Evolutionary conservation across 1,140 invertebrate species (phyloP).

Genomic region (Apis dorsata): DNA sequence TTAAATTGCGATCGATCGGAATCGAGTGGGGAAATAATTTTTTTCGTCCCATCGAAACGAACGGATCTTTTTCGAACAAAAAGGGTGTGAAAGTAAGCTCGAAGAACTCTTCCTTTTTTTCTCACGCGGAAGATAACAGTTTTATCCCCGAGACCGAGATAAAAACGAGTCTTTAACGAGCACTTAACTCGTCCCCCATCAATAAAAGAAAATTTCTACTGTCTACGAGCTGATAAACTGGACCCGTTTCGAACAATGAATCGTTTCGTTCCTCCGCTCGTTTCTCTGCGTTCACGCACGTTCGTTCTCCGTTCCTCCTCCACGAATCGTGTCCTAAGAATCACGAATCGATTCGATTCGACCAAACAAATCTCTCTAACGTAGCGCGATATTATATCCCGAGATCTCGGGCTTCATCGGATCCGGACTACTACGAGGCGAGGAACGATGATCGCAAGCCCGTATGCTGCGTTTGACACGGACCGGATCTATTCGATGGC

Average conservation of each 20-base stretch:
- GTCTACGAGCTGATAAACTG: constrained; percentile 30
- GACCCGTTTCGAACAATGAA: constrained; percentile 10
- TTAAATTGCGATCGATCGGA: not conserved
- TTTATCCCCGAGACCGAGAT: constrained; percentile 58
- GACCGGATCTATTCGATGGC: constrained; percentile 49
- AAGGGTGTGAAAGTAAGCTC: constrained; percentile 30
- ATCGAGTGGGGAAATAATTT: not conserved
- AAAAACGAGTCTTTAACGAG: constrained; percentile 65
- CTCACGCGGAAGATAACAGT: constrained; percentile 53
- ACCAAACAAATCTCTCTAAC: no score
- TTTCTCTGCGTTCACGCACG: no score
- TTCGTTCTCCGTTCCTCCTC: no score
- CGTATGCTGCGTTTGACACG: constrained; percentile 51
- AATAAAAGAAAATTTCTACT: constrained; percentile 55
- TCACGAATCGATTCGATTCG: no score
- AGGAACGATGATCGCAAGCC: constrained; percentile 13
- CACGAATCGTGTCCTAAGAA: no score
- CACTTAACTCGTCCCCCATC: constrained; percentile 58
- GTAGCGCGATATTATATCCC: no score
- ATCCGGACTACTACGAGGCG: no score
- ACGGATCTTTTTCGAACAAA: constrained; percentile 25
- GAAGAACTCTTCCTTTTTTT: constrained; percentile 5
- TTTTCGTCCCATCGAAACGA: not conserved
- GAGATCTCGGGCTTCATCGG: no score
- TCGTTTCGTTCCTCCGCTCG: not conserved